Evolutionary conservation across 2,113 vertebrate genomes (phyloP).

Genomic region (Donacobius atricapilla): DNA sequence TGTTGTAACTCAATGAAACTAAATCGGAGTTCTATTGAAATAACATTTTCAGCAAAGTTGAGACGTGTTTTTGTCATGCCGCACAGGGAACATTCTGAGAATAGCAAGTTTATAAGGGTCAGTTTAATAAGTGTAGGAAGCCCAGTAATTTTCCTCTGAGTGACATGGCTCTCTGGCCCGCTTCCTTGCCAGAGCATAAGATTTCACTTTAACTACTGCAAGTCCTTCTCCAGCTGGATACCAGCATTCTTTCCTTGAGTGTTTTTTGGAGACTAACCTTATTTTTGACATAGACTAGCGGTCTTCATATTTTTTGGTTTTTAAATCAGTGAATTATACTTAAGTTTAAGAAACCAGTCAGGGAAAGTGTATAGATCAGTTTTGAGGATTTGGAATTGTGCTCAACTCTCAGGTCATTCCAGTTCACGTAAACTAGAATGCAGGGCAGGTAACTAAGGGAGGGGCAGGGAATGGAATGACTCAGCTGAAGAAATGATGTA

Average conservation of each 20-base stretch:
- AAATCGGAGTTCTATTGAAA: background rate
- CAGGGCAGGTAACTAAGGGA: background rate
- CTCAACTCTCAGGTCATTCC: background rate
- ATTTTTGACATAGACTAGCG: background rate
- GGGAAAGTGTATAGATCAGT: background rate
- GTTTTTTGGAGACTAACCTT: background rate
- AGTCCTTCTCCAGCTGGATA: background rate
- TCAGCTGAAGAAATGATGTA: background rate
- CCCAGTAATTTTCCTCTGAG: background rate
- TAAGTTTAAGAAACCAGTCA: background rate
- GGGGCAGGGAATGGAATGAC: fast-evolving
- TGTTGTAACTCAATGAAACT: background rate
- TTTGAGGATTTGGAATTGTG: background rate
- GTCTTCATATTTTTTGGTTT: background rate
- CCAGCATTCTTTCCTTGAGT: background rate
- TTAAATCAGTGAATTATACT: background rate
- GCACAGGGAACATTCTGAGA: background rate
- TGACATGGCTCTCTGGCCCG: background rate
- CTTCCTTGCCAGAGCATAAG: background rate
- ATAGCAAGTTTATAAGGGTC: background rate
- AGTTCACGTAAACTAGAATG: background rate
- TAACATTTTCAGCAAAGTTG: background rate
- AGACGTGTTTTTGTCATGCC: fast-evolving
- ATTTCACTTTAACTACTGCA: background rate
- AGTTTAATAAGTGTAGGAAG: background rate